phyloP scores from a whole-genome alignment of 2,888 invertebrate species.

The Aproaerema taeniolella region DNA sequence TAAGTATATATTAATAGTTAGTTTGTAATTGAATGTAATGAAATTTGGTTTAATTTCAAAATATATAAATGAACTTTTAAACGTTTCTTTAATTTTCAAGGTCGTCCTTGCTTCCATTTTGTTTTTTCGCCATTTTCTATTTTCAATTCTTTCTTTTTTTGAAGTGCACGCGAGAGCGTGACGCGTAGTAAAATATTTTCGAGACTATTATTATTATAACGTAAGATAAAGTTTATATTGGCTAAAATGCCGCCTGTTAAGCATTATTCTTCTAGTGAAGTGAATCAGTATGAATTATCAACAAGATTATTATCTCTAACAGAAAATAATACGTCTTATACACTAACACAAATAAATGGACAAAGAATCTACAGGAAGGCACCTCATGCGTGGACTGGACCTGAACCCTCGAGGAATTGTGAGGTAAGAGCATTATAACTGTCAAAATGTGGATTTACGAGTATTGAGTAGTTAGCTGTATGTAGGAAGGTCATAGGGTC shows the following conservation, averaged over 20 bases:
- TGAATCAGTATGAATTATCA: slow-evolving; percentile 73
- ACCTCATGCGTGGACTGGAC: slow-evolving; percentile 71
- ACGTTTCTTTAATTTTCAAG: slow-evolving; percentile 21
- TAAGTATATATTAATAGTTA: no score
- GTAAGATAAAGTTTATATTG: slow-evolving; percentile 60
- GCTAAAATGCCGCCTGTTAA: slow-evolving; percentile 66
- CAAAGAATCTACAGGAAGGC: slow-evolving; percentile 82
- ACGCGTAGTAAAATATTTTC: slow-evolving; percentile 44
- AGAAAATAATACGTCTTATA: slow-evolving; percentile 69
- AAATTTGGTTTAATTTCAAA: background rate
- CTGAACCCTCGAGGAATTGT: slow-evolving; percentile 78
- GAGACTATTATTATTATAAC: slow-evolving; percentile 50
- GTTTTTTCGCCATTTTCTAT: slow-evolving; percentile 45
- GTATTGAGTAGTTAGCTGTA: no score
- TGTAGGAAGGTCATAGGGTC: no score
- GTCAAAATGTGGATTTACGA: no score
- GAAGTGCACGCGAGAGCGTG: slow-evolving; percentile 42
- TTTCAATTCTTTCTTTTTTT: slow-evolving; percentile 41
- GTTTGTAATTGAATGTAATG: no score
- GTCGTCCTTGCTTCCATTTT: slow-evolving; percentile 31
- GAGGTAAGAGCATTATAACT: slow-evolving; percentile 79
- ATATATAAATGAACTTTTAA: background rate
- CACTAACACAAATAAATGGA: slow-evolving; percentile 81
- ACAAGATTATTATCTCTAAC: slow-evolving; percentile 69
- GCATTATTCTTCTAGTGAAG: slow-evolving; percentile 71